These are phyloP conservation scores for Symphodus melops DNA, from an alignment of 2,113 vertebrate species.

Conservation along the genomic window DNA sequence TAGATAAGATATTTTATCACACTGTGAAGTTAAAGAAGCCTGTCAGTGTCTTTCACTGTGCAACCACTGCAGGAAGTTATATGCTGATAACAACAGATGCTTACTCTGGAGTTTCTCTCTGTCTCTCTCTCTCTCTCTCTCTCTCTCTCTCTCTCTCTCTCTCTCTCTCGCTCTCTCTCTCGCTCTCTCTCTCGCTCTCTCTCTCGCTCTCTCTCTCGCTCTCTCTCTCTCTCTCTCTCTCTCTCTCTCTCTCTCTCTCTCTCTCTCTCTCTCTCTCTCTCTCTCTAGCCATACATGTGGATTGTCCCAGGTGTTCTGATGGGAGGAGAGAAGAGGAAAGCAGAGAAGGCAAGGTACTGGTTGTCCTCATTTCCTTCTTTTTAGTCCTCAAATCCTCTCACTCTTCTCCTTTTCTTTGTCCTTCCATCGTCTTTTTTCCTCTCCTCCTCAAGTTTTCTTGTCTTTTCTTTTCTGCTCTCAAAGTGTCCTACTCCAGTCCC, in stretches of 20 bases:
- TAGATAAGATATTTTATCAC: too few species aligned
- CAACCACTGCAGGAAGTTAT: background rate
- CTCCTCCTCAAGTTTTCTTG: too few species aligned
- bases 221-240: slow-evolving; percentile 4
- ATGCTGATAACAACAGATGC: background rate
- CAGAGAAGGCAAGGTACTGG: slow-evolving; percentile 95
- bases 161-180: background rate
- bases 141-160: slow-evolving; percentile 5
- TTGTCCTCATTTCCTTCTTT: background rate
- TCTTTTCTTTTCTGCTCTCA: too few species aligned
- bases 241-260: background rate
- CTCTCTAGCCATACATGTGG: slow-evolving; percentile 92
- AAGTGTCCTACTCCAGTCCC: too few species aligned
- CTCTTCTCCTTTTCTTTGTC: background rate
- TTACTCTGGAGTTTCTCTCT: background rate
- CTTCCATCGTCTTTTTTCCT: background rate
- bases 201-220: background rate
- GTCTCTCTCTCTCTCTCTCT: slow-evolving; percentile 2
- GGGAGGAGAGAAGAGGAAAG: slow-evolving; percentile 97
- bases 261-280: background rate
- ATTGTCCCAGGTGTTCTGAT: slow-evolving; percentile 98
- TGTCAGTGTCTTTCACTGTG: background rate
- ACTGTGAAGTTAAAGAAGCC: background rate
- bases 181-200: slow-evolving; percentile 5
- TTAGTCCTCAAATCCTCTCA: background rate